Conservation (phyloP, 2,888 invertebrate species). For the Periphyllus acericola region DNA sequence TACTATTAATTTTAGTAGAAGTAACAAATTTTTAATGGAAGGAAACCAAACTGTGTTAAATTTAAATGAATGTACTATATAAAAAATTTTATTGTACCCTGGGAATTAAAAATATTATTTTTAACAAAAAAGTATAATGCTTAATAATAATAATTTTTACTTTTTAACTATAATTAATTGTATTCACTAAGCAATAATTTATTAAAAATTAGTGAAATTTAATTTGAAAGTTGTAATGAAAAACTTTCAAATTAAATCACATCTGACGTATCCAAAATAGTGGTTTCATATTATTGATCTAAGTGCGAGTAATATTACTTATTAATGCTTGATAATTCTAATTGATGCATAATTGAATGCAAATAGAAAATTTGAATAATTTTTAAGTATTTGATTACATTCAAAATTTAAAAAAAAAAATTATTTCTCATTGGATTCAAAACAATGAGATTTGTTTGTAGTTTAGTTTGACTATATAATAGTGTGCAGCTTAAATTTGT, state of each 20-base stretch:
- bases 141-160: background rate
- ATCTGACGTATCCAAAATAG: background rate
- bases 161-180: background rate
- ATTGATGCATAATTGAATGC: background rate
- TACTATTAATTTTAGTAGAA: background rate
- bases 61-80: background rate
- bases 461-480: background rate
- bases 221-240: background rate
- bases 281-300: background rate
- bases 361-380: background rate
- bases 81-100: background rate
- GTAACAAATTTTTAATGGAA: background rate
- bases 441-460: background rate
- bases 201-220: background rate
- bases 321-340: no score
- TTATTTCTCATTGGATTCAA: no score
- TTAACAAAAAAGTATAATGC: background rate
- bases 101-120: background rate
- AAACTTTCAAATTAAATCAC: background rate
- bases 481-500: background rate
- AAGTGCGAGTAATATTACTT: no score
- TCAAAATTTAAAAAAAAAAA: no score
- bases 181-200: background rate
- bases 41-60: background rate
- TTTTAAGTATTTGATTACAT: no score